A percentile compares a stretch with the other conserved stretches of the same genome.
These are phyloP conservation scores for Drosophila elegans DNA, from an alignment of 1,140 invertebrate species.

Conservation along the genomic window DNA sequence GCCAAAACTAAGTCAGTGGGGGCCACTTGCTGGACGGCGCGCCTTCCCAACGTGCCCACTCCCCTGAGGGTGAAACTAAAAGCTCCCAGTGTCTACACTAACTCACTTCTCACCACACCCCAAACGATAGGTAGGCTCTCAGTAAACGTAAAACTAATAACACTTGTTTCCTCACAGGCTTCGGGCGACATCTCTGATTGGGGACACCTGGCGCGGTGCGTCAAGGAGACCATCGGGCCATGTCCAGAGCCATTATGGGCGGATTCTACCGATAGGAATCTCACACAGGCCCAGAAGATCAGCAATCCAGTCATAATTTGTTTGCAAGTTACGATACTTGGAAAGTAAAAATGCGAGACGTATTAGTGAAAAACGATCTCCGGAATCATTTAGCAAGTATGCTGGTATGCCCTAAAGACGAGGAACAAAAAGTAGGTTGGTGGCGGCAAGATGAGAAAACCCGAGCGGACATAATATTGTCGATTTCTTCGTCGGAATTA, in stretches of 20 bases:
- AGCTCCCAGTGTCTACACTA: no score
- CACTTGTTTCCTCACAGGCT: neutral
- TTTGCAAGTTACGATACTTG: conserved; percentile 1
- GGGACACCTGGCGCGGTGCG: neutral
- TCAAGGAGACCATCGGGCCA: neutral
- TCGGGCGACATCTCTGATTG: neutral
- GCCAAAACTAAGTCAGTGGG: no score
- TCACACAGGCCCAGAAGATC: no score
- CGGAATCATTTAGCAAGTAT: neutral
- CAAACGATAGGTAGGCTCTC: no score
- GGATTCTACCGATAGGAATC: no score
- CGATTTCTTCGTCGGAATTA: conserved; percentile 1
- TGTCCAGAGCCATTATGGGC: no score
- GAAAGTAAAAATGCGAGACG: neutral
- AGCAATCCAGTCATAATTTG: no score
- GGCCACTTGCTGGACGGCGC: no score
- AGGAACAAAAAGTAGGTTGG: neutral
- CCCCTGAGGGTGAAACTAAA: no score
- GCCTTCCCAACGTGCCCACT: no score
- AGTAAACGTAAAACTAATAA: neutral
- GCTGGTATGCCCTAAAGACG: neutral
- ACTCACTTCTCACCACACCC: no score
- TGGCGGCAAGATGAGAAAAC: neutral
- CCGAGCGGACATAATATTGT: neutral
- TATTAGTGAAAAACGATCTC: conserved; percentile 10